Base-by-base conservation (phyloP, 2,797 vertebrate species). In the Aselliscus stoliczkanus region DNA sequence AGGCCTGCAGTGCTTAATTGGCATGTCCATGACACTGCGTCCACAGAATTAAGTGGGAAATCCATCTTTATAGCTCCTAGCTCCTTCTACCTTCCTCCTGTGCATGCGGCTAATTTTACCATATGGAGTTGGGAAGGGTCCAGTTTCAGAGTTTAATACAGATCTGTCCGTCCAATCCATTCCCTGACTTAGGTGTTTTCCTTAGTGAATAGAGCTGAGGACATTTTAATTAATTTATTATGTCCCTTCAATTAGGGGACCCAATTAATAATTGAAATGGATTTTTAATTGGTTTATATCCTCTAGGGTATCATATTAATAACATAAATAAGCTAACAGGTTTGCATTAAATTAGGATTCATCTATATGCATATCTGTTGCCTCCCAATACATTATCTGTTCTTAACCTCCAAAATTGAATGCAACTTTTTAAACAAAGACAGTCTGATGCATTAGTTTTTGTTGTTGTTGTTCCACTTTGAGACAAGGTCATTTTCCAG, bases 181-280 rank as follows among this genome's bases (percentile, higher is more conserved):
- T 69, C 70, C 65, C 54, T 95, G 82, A 90, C 60, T 93, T 95
- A 95, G 92, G 83, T 95, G 82, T 97, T 96, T 96, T 97, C 93
- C 92, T 97, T 95, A 79, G 93, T 96, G 97, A 96, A 80, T 95
- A 95, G 47, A 96, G 65, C 79, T 89, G 52, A 96, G 95, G 96
- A 96, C 94, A 96, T 96, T 98, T 94, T 96, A 97, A 97, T 97
- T 97, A 97, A 98, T 97, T 97, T 97, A 98, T 97, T 98, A 94
- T 97, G 97, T 98, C 96, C 96, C 96, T 97, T 97, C 96, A 97
- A 97, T 97, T 98, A 96, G 62, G 85, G 93, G 92, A 97, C 97
- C 86, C 96, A 96, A 97, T 98, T 97, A 97, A 97, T 98, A 98
- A 97, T 95, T 97, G 97, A 97, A 97, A 97, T 98, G 93, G 96